phyloP scores from a whole-genome alignment of 2,797 vertebrate genomes.

The Muraenolepis orangiensis region DNA sequence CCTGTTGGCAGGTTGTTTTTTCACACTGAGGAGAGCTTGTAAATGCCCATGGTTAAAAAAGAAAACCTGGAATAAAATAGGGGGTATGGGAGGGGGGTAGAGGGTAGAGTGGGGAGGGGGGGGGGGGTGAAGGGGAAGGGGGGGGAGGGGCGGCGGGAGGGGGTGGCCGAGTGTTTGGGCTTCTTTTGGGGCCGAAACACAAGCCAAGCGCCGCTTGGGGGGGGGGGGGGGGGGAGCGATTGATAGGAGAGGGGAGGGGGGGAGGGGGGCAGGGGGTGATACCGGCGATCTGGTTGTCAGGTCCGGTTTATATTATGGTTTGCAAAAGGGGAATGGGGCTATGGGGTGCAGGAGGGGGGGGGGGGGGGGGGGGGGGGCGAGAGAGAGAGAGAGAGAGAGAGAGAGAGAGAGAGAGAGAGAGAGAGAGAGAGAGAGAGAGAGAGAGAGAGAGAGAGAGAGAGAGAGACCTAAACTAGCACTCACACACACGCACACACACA shows the following conservation, averaged over 20 bases:
- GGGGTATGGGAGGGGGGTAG: no score
- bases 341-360: conserved; percentile 50
- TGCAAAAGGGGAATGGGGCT: conserved; percentile 64
- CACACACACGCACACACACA: no score
- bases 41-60: conserved; percentile 81
- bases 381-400: conserved; percentile 63
- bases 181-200: conserved; percentile 50
- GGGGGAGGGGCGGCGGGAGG: not conserved
- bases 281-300: conserved; percentile 88
- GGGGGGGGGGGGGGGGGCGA: conserved; percentile 63
- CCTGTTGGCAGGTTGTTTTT: conserved; percentile 87
- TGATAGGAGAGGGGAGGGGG: conserved; percentile 36
- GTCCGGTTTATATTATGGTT: conserved; percentile 79
- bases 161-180: not conserved
- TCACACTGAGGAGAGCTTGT: conserved; percentile 79
- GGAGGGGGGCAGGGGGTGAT: conserved; percentile 55
- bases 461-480: conserved; percentile 69
- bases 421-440: conserved; percentile 64
- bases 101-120: not conserved
- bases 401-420: conserved; percentile 63
- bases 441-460: conserved; percentile 63
- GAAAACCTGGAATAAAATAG: no score
- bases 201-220: conserved; percentile 60
- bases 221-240: conserved; percentile 67
- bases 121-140: not conserved